These are phyloP conservation scores for Poecilia latipinna DNA, from an alignment of 2,113 vertebrate genomes.

Conservation along the genomic window DNA sequence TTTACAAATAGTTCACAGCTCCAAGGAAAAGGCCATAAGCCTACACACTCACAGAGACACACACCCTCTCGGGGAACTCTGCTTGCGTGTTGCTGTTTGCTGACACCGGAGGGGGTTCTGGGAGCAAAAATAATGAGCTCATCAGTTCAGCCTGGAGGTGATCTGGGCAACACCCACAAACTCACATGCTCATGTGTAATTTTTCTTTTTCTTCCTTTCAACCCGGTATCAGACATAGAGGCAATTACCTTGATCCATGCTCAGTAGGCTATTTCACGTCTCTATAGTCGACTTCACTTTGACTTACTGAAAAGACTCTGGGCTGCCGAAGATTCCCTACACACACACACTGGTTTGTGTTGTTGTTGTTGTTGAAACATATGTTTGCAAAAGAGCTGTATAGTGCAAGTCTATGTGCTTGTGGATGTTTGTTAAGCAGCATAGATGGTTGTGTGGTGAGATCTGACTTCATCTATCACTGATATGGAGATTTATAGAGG, in stretches of 20 bases:
- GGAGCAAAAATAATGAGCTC: slow-evolving; percentile 79
- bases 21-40: slow-evolving; percentile 50
- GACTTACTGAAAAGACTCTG: slow-evolving; percentile 63
- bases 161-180: slow-evolving; percentile 62
- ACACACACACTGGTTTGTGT: slow-evolving; percentile 6
- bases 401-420: slow-evolving; percentile 4
- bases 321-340: slow-evolving; percentile 30
- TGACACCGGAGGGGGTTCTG: slow-evolving; percentile 69
- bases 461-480: slow-evolving; percentile 3
- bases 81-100: slow-evolving; percentile 54
- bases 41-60: slow-evolving; percentile 21
- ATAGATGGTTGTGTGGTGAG: slow-evolving; percentile 4
- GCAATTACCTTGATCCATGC: slow-evolving; percentile 74
- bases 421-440: slow-evolving; percentile 31
- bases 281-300: slow-evolving; percentile 55
- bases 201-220: slow-evolving; percentile 64
- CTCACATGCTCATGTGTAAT: slow-evolving; percentile 30
- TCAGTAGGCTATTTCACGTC: slow-evolving; percentile 64
- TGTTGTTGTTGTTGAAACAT: slow-evolving; percentile 35
- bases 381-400: slow-evolving; percentile 33
- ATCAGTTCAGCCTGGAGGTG: slow-evolving; percentile 75
- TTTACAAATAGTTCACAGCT: slow-evolving; percentile 65
- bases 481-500: slow-evolving; percentile 18
- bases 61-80: slow-evolving; percentile 30
- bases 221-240: slow-evolving; percentile 65